Evolutionary conservation across 2,113 vertebrate species (phyloP), one percentile per base, ranked within the genome.

Genomic region (Myrmecobius fasciatus): DNA sequence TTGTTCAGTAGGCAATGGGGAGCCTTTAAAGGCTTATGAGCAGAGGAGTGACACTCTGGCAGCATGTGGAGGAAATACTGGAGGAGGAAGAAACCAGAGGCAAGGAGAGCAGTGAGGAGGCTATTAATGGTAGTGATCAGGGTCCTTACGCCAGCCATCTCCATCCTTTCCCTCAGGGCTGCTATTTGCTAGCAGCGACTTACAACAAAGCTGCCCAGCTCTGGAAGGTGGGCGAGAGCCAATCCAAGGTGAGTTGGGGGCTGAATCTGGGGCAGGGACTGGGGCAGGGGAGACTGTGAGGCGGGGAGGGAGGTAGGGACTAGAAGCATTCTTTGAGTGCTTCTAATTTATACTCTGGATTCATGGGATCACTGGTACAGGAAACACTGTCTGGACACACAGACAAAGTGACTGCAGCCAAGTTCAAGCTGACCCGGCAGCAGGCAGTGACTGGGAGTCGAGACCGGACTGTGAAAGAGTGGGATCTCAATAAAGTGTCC

Each of bases 351-450:
- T 89, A 48, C 7, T 49, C 92, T 95, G 92, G 88, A 31, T 95
- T 7, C n/a, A 8, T 31, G 60, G 52, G 90, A 51, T 54, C 52
- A 3, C 49, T 48, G 8, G 92, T 54, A 10, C 96, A 99, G 99
- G 98, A 99, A 94, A 99, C 99, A 3, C 97, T 99, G n/a, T 99
- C 99, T 0, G 99, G 99, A 56, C 99, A 99, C 97, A 98, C 98
- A 7, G 98, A 99, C 96, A 99, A 99, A 98, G 99, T 99, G 48
- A 99, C 99, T 0, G 99, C 99, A 0, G 99, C 99, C 51, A 98
- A 98, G 96, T 99, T 99, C 98, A 99, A 98, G 95, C 97, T 98
- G 95, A 97, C 97, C 0, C 95, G 95, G 20, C 98, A 98, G 26
- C 99, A 99, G 95, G 99, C 99, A 1, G 99, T 99, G 96, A 99